Percentiles rank a stretch among this genome's conserved stretches.
These are phyloP conservation scores for Acronicta psi DNA, from an alignment of 2,888 invertebrate species.

Conservation along the genomic window DNA sequence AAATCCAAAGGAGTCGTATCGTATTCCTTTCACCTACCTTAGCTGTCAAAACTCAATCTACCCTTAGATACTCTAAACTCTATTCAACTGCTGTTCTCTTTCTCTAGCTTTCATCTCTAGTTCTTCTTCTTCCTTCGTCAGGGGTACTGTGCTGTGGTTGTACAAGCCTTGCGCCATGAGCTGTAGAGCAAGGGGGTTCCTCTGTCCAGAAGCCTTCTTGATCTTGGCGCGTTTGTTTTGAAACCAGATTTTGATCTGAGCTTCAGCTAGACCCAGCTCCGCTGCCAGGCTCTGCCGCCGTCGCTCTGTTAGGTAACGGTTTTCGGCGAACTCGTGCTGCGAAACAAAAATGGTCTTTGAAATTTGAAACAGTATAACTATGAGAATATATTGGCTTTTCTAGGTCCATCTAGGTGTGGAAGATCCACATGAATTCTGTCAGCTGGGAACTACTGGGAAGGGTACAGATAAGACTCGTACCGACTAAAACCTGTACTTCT, in stretches of 20 bases:
- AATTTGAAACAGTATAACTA: not conserved
- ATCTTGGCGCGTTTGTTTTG: slow-evolving; percentile 99
- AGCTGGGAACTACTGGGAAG: too few species aligned
- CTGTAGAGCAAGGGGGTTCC: slow-evolving; percentile 95
- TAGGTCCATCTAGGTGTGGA: too few species aligned
- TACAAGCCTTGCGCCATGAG: slow-evolving; percentile 98
- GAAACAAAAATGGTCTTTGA: not conserved
- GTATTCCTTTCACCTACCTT: not conserved
- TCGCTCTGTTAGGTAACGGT: slow-evolving; percentile 97
- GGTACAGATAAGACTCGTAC: too few species aligned
- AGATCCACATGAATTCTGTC: too few species aligned
- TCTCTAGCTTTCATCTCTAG: slow-evolving; percentile 87
- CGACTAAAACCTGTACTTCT: too few species aligned
- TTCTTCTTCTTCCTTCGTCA: slow-evolving; percentile 93
- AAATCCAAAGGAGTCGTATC: not conserved
- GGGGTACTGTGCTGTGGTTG: slow-evolving; percentile 92
- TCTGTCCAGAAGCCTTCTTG: slow-evolving; percentile 96
- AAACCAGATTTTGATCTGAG: slow-evolving; percentile 99
- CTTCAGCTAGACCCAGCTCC: slow-evolving; percentile 97
- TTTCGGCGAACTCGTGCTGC: slow-evolving; percentile 97
- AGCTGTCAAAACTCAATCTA: slow-evolving; percentile 36
- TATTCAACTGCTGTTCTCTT: slow-evolving; percentile 76
- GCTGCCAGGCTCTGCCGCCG: slow-evolving; percentile 96
- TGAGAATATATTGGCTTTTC: too few species aligned
- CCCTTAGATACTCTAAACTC: slow-evolving; percentile 60